A percentile compares a stretch with the other conserved stretches of the same genome.
These are phyloP conservation scores for Chamaea fasciata DNA, from an alignment of 2,113 vertebrate genomes.

Conservation along the genomic window DNA sequence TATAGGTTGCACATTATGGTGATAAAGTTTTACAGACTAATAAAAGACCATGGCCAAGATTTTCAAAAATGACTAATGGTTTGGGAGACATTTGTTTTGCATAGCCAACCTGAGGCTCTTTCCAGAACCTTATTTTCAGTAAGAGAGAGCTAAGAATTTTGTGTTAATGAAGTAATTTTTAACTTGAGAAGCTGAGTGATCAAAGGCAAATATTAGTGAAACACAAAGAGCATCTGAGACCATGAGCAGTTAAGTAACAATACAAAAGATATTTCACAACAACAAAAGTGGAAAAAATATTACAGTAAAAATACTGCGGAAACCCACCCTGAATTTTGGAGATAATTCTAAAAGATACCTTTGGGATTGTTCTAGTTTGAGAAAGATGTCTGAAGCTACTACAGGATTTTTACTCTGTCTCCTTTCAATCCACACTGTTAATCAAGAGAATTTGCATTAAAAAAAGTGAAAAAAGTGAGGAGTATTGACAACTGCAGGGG, in stretches of 20 bases:
- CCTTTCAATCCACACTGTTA: background rate
- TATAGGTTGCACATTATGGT: background rate
- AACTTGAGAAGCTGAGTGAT: background rate
- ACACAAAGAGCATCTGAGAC: background rate
- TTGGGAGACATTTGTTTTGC: background rate
- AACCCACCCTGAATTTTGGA: background rate
- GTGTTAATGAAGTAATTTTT: background rate
- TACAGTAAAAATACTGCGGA: background rate
- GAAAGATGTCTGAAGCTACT: background rate
- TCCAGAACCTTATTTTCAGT: background rate
- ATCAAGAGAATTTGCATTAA: background rate
- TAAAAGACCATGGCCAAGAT: background rate
- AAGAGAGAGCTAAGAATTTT: background rate
- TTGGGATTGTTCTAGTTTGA: background rate
- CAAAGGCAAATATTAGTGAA: background rate
- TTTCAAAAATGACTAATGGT: background rate
- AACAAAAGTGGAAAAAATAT: background rate
- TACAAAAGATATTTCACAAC: background rate
- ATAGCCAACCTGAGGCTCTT: background rate
- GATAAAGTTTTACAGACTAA: slow-evolving; percentile 36
- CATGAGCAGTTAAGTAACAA: background rate
- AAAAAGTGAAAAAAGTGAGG: background rate
- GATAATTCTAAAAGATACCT: background rate
- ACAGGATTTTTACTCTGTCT: background rate
- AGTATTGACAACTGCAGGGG: background rate